Percentiles rank a stretch among this genome's conserved stretches.
These are phyloP conservation scores for Aldabrachelys gigantea DNA, from an alignment of 2,113 vertebrate species.

Conservation along the genomic window DNA sequence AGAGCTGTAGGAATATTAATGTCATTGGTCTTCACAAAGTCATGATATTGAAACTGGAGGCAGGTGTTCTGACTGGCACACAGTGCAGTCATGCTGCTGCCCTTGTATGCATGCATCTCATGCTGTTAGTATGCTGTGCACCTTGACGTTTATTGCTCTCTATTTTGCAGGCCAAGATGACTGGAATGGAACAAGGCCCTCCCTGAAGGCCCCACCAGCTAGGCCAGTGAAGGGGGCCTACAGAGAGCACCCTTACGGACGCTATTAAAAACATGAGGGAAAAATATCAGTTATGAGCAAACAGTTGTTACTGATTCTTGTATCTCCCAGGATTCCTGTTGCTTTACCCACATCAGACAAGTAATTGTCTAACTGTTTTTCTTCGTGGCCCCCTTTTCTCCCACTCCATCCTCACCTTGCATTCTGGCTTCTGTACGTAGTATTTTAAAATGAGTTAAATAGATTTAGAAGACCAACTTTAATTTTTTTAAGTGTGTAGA, in stretches of 20 bases:
- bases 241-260: slow-evolving; percentile 93
- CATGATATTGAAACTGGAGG: neutral
- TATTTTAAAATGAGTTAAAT: slow-evolving; percentile 80
- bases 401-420: slow-evolving; percentile 82
- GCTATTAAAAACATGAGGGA: slow-evolving; percentile 87
- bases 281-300: slow-evolving; percentile 81
- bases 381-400: slow-evolving; percentile 85
- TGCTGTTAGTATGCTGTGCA: accelerated
- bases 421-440: slow-evolving; percentile 86
- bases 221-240: slow-evolving; percentile 89
- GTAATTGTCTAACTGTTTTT: slow-evolving; percentile 93
- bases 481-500: slow-evolving; percentile 79
- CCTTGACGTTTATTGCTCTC: slow-evolving; percentile 2
- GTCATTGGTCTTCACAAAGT: accelerated
- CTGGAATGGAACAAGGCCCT: slow-evolving; percentile 89
- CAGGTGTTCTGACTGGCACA: accelerated
- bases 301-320: slow-evolving; percentile 89
- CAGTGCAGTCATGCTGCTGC: neutral
- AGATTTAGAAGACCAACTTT: slow-evolving; percentile 79
- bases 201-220: slow-evolving; percentile 86
- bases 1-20: neutral
- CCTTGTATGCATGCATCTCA: no score
- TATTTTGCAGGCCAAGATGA: slow-evolving; percentile 88
- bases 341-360: slow-evolving; percentile 93
- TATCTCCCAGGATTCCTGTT: slow-evolving; percentile 91